These are phyloP conservation scores for Lampris megalopsis DNA, from an alignment of 2,113 vertebrate genomes.

Conservation along the genomic window DNA sequence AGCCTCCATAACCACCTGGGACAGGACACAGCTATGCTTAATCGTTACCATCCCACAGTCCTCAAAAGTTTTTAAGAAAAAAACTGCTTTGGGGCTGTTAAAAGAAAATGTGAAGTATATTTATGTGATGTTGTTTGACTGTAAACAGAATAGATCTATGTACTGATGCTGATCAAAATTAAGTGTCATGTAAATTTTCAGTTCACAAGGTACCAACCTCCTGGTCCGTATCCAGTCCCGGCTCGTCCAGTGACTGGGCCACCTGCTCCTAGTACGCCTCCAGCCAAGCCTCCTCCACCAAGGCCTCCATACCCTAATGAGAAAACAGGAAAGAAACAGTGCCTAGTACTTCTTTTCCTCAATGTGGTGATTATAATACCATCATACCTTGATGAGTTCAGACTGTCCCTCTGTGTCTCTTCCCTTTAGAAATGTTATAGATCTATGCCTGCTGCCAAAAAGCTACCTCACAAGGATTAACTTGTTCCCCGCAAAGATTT, in stretches of 20 bases:
- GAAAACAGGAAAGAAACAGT: conserved; percentile 19
- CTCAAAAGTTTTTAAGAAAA: not conserved
- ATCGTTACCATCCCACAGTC: not conserved
- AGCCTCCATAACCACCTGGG: conserved; percentile 53
- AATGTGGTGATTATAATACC: not conserved
- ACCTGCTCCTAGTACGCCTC: conserved; percentile 42
- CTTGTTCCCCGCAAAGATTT: conserved; percentile 14
- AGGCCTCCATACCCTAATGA: conserved; percentile 49
- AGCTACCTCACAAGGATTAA: conserved; percentile 40
- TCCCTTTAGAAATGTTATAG: conserved; percentile 40
- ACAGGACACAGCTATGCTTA: conserved; percentile 19
- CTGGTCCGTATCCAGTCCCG: conserved; percentile 49
- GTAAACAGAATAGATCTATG: too few species aligned
- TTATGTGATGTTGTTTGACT: too few species aligned
- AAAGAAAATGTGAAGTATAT: too few species aligned
- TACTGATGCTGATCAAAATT: too few species aligned
- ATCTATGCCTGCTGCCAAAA: conserved; percentile 13
- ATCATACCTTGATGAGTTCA: conserved; percentile 56
- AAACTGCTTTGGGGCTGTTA: not conserved
- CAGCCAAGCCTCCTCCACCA: conserved; percentile 51
- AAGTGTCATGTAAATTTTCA: not conserved
- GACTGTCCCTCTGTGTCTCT: conserved; percentile 28
- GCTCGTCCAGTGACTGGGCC: conserved; percentile 41
- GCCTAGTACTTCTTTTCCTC: conserved; percentile 21
- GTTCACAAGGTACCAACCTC: conserved; percentile 58